Evolutionary conservation across 2,113 vertebrate species (phyloP).

Genomic region (Etheostoma spectabile): DNA sequence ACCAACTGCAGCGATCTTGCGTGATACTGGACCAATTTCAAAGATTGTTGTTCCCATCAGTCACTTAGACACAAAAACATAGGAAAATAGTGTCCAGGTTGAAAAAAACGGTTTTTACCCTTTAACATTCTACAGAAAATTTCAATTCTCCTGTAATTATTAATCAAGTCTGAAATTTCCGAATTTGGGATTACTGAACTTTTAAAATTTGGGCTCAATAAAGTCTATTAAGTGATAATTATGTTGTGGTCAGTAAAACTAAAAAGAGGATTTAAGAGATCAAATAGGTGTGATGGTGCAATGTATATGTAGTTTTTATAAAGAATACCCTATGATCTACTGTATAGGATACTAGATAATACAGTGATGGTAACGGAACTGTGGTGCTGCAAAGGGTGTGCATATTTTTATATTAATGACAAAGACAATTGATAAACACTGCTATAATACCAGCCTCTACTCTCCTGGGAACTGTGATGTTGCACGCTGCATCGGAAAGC

Average conservation of each 20-base stretch:
- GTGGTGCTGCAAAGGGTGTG: neutral
- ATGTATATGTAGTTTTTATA: neutral
- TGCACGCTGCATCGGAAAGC: neutral
- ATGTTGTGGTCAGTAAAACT: neutral
- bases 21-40: too few species aligned
- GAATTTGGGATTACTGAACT: too few species aligned
- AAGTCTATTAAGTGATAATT: neutral
- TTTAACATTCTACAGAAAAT: too few species aligned
- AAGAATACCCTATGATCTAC: neutral
- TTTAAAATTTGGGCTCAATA: too few species aligned
- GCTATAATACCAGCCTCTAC: neutral
- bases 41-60: too few species aligned
- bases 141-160: neutral
- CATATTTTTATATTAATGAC: conserved; percentile 1
- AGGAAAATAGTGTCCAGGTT: too few species aligned
- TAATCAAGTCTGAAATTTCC: too few species aligned
- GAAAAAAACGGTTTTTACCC: too few species aligned
- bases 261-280: neutral
- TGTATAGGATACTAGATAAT: neutral
- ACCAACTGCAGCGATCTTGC: too few species aligned
- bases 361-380: neutral
- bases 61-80: too few species aligned
- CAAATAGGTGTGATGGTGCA: neutral
- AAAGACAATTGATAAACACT: neutral
- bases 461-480: neutral